Conservation (phyloP, 2,113 vertebrate species). For the Ophthalmotilapia sp. region DNA sequence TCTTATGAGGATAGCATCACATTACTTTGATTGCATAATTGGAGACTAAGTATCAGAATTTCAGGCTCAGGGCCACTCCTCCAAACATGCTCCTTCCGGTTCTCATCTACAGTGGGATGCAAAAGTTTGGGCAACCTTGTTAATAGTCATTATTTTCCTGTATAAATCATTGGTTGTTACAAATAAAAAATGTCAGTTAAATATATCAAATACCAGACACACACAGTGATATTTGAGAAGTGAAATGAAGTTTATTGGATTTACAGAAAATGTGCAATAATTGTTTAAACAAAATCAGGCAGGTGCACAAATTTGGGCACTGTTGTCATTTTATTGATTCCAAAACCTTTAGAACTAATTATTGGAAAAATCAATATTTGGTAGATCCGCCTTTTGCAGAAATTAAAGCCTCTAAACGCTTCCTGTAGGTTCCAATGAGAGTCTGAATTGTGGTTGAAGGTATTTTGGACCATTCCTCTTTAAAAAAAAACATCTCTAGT, state of each 20-base stretch:
- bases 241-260: not conserved
- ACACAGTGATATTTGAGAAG: not conserved
- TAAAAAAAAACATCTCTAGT: too few species aligned
- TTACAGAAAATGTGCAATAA: not conserved
- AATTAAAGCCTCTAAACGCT: too few species aligned
- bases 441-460: too few species aligned
- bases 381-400: too few species aligned
- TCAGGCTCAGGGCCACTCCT: not conserved
- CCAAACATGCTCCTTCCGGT: not conserved
- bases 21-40: not conserved
- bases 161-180: not conserved
- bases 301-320: not conserved
- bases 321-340: too few species aligned
- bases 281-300: not conserved
- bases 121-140: not conserved
- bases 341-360: too few species aligned
- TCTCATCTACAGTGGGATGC: not conserved
- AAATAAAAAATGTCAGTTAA: not conserved
- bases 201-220: not conserved
- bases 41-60: not conserved
- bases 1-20: not conserved
- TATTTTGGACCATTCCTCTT: too few species aligned
- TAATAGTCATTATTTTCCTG: not conserved
- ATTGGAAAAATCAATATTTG: too few species aligned
- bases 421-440: too few species aligned